phyloP scores from a whole-genome alignment of 2,113 vertebrate species.

The Alces alces region DNA sequence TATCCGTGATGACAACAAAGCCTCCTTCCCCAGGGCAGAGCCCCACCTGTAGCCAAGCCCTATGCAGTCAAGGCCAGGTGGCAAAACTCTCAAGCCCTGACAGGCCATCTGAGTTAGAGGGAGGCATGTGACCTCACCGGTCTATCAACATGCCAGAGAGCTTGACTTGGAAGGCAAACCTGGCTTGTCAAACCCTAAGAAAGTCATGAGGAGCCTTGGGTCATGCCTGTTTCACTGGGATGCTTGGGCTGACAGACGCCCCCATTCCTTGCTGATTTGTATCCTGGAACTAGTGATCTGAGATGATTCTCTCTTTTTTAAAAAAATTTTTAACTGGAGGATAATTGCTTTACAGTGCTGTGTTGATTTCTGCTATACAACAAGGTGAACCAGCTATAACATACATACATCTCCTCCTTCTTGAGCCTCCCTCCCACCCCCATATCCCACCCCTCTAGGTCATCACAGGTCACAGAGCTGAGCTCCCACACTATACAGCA shows the following conservation, averaged over 20 bases:
- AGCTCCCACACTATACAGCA: background rate
- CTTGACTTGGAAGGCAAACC: background rate
- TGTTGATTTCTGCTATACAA: background rate
- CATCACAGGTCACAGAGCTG: background rate
- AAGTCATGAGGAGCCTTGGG: background rate
- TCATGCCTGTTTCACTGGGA: background rate
- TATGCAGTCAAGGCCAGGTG: background rate
- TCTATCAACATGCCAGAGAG: background rate
- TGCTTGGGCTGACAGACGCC: background rate
- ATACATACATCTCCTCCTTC: background rate
- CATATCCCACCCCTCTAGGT: background rate
- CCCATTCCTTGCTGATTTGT: background rate
- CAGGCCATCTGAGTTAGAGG: constrained; percentile 6
- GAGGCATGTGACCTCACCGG: constrained; percentile 1
- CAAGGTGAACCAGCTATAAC: background rate
- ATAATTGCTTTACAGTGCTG: background rate
- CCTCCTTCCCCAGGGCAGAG: background rate
- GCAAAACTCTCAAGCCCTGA: background rate
- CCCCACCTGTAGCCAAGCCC: background rate
- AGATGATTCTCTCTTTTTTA: background rate
- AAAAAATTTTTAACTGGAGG: background rate
- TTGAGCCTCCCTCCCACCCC: background rate
- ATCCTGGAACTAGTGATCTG: background rate
- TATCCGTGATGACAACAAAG: background rate
- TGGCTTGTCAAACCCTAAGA: background rate